Percentiles rank a stretch among this genome's conserved stretches.
Evolutionary conservation across 2,113 vertebrate genomes (phyloP).

Genomic region (Camarhynchus parvulus): DNA sequence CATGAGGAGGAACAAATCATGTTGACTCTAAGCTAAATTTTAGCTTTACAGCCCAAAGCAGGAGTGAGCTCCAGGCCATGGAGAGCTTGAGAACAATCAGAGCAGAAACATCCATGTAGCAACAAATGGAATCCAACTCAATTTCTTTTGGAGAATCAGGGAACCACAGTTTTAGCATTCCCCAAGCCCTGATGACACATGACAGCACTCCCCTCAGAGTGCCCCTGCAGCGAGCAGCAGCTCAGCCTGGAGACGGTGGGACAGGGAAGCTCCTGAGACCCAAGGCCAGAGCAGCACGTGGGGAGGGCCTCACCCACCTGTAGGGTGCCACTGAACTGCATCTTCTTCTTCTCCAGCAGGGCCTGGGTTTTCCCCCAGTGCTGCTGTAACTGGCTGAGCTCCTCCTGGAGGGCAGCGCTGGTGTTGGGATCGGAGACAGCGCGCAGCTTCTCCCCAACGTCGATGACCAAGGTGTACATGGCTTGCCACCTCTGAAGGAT

Average conservation of each 20-base stretch:
- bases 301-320: conserved; percentile 68
- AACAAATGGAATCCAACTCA: not conserved
- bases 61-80: not conserved
- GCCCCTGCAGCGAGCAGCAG: not conserved
- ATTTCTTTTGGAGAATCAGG: not conserved
- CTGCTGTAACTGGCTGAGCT: conserved; percentile 80
- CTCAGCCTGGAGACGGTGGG: not conserved
- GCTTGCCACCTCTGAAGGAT: conserved; percentile 82
- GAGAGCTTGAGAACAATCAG: not conserved
- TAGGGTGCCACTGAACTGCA: conserved; percentile 62
- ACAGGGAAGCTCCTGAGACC: not conserved
- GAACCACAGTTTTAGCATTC: not conserved
- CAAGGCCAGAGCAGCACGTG: not conserved
- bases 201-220: not conserved
- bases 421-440: conserved; percentile 65
- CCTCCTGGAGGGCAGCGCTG: conserved; percentile 70
- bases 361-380: conserved; percentile 78
- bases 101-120: not conserved
- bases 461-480: conserved; percentile 78
- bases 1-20: not conserved
- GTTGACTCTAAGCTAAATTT: not conserved
- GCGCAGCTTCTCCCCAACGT: conserved; percentile 81
- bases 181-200: not conserved
- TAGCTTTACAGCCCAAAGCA: not conserved
- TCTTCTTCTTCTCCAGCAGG: conserved; percentile 73